phyloP scores from a whole-genome alignment of 2,113 vertebrate species.

The Typhlomys cinereus region DNA sequence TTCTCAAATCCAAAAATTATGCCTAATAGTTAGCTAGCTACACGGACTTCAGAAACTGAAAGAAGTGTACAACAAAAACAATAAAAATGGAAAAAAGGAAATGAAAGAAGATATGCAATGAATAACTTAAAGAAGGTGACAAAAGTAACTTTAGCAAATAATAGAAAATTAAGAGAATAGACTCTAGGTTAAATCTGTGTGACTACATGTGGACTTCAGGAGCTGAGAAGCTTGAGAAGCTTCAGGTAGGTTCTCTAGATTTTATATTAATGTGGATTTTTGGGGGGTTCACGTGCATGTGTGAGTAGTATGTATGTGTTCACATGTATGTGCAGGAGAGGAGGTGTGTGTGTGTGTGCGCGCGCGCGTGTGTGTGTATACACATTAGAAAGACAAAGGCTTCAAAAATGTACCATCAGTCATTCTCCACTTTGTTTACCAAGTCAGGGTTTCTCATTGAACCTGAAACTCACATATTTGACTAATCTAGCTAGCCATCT shows the following conservation, averaged over 20 bases:
- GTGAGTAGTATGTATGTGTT: too few relatives aligned
- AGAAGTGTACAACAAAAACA: not conserved
- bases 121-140: not conserved
- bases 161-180: not conserved
- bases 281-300: too few relatives aligned
- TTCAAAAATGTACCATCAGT: too few relatives aligned
- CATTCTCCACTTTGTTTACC: too few relatives aligned
- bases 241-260: not conserved
- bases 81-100: not conserved
- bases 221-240: not conserved
- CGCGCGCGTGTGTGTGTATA: too few relatives aligned
- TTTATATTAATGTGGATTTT: too few relatives aligned
- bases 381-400: too few relatives aligned
- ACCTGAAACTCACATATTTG: too few relatives aligned
- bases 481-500: too few relatives aligned
- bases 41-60: not conserved
- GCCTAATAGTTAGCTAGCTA: not conserved
- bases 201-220: not conserved
- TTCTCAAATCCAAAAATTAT: slow-evolving; percentile 28
- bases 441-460: too few relatives aligned
- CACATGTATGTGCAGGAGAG: too few relatives aligned
- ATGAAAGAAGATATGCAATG: not conserved
- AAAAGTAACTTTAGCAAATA: not conserved
- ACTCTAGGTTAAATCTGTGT: not conserved
- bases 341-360: too few relatives aligned